Evolutionary conservation across 1,140 invertebrate species (phyloP).

Genomic region (Antheraea pernyi): DNA sequence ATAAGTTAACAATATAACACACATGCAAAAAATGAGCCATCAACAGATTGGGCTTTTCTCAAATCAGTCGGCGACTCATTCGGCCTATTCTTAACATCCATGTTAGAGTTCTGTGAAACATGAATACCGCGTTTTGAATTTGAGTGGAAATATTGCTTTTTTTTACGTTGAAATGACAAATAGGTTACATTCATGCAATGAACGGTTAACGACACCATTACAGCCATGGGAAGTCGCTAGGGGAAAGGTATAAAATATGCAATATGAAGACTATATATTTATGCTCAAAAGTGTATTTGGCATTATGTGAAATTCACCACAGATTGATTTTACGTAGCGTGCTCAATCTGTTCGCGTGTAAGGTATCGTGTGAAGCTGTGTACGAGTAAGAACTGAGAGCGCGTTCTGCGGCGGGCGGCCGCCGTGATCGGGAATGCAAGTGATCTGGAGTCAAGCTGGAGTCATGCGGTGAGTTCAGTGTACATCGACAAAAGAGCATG

Average conservation of each 20-base stretch:
- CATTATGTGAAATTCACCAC: conserved; percentile 49
- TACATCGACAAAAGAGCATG: conserved; percentile 56
- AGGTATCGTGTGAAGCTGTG: conserved; percentile 69
- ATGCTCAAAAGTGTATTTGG: conserved; percentile 64
- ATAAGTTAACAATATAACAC: conserved; percentile 22
- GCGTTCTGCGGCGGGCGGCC: conserved; percentile 46
- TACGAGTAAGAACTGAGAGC: conserved; percentile 52
- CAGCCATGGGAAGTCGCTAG: conserved; percentile 68
- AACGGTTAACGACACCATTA: conserved; percentile 62
- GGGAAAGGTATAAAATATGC: conserved; percentile 79
- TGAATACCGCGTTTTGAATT: conserved; percentile 55
- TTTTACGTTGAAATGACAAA: conserved; percentile 49
- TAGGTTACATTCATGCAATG: conserved; percentile 62
- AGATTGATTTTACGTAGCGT: conserved; percentile 54
- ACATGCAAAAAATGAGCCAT: conserved; percentile 57
- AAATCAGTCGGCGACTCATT: conserved; percentile 37
- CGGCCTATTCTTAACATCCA: conserved; percentile 47
- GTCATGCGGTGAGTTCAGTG: conserved; percentile 67
- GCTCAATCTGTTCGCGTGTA: conserved; percentile 68
- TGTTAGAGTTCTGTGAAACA: conserved; percentile 49
- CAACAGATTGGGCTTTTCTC: conserved; percentile 29
- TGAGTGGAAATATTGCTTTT: conserved; percentile 52
- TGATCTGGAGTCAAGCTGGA: conserved; percentile 60
- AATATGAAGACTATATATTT: conserved; percentile 53
- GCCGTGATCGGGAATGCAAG: conserved; percentile 76